These are phyloP conservation scores for Lepus europaeus DNA, from an alignment of 2,113 vertebrate genomes.

Conservation along the genomic window DNA sequence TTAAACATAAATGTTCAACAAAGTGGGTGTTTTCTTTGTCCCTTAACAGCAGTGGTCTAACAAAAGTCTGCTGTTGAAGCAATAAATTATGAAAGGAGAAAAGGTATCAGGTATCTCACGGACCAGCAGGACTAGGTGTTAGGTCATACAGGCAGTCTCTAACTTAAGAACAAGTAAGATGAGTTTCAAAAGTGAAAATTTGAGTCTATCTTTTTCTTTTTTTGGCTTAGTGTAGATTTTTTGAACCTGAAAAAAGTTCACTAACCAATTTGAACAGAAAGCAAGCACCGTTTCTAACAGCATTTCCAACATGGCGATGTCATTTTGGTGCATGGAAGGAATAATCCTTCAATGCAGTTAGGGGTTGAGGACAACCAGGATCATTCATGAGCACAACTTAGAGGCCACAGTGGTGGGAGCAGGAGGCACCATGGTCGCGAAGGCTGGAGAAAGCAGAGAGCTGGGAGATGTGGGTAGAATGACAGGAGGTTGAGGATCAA, in stretches of 20 bases:
- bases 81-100: conserved; percentile 71
- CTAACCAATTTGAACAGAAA: neutral
- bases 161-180: conserved; percentile 50
- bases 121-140: conserved; percentile 62
- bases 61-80: conserved; percentile 68
- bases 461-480: neutral
- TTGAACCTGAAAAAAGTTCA: conserved; percentile 24
- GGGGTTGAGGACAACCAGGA: neutral
- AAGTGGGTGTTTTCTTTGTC: conserved; percentile 72
- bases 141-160: conserved; percentile 65
- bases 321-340: neutral
- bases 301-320: neutral
- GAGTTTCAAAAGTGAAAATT: conserved; percentile 49
- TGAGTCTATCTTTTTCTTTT: neutral
- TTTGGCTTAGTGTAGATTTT: neutral
- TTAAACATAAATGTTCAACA: conserved; percentile 74
- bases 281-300: neutral
- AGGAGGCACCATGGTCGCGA: neutral
- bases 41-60: conserved; percentile 63
- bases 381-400: neutral
- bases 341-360: neutral
- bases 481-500: neutral
- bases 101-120: conserved; percentile 66
- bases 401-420: accelerated
- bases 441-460: neutral